Evolutionary conservation across 2,888 invertebrate genomes (phyloP).

Genomic region (Saturnia japonica): DNA sequence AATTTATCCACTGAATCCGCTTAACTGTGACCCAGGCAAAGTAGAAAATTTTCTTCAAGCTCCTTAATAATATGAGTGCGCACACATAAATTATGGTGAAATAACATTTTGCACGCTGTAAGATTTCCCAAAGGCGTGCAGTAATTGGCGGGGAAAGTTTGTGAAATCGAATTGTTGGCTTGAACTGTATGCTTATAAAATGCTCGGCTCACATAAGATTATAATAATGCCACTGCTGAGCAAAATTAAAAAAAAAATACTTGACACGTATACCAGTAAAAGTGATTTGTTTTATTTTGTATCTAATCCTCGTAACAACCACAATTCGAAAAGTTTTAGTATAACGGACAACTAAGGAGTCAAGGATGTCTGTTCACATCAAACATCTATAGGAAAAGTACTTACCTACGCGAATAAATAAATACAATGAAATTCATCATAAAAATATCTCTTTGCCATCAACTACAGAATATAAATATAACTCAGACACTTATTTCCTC

Average conservation of each 20-base stretch:
- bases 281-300: too few species aligned
- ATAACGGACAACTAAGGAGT: background rate
- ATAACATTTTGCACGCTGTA: conserved; percentile 18
- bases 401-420: background rate
- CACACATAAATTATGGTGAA: conserved; percentile 42
- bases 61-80: conserved; percentile 50
- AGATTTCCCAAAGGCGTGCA: conserved; percentile 20
- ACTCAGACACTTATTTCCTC: background rate
- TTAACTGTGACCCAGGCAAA: conserved; percentile 21
- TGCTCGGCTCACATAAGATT: background rate
- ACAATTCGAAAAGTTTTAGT: background rate
- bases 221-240: too few species aligned
- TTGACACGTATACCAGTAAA: too few species aligned
- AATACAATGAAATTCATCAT: background rate
- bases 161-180: conserved; percentile 17
- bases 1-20: background rate
- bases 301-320: too few species aligned
- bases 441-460: background rate
- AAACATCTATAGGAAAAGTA: background rate
- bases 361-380: background rate
- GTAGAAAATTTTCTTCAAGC: conserved; percentile 40
- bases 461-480: background rate
- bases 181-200: background rate
- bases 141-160: conserved; percentile 20
- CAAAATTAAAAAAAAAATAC: too few species aligned